Base-by-base conservation (phyloP, 2,888 invertebrate genomes). In the Caenorhabditis parvicauda region DNA sequence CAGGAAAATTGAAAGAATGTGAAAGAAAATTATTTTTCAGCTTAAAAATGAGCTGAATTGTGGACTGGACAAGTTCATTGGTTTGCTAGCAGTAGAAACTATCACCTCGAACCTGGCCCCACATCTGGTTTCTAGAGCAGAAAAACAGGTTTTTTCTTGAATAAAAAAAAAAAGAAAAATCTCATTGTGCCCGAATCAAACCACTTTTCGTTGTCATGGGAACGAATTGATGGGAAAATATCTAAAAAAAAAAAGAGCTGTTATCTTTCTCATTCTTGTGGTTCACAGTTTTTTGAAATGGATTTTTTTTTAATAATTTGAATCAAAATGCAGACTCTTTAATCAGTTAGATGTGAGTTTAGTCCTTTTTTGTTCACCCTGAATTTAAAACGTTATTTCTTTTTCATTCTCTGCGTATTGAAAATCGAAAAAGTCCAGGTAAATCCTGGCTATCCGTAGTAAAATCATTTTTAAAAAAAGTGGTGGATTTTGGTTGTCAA, bases 11-110 rank as follows among this genome's bases (percentile, higher is more conserved):
- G 35, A 32, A 32, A 32, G 35, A 32, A 32, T 32, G n/a, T n/a
- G n/a, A n/a, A n/a, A n/a, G n/a, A n/a, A n/a, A n/a, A 12, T 21
- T 9, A 14, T 19, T 17, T 50, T 54, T 21, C 21, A 59, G 59
- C 35, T 55, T 1, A 47, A 46, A 5, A 42, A 39, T 4, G 32
- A 25, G 29, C 35, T 47, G 9, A 68, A 74, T 32, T 37, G 53
- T 6, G 49, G 56, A 3, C 58, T 77, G 48, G 74, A 75, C 46
- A 64, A 68, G 29, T 59, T 78, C 35, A 64, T 71, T 17, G 59
- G 57, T 25, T 49, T 78, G 12, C 54, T 77, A 43, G 72, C 77
- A 3, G 77, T 75, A 2, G 79, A 79, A 49, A 78, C 79, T 4
- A 74, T 77, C n/a, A 42, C 67, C 24, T 60, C 66, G 9, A 63